Conservation (phyloP, 2,113 vertebrate species). For the Dendrocopos noguchii region DNA sequence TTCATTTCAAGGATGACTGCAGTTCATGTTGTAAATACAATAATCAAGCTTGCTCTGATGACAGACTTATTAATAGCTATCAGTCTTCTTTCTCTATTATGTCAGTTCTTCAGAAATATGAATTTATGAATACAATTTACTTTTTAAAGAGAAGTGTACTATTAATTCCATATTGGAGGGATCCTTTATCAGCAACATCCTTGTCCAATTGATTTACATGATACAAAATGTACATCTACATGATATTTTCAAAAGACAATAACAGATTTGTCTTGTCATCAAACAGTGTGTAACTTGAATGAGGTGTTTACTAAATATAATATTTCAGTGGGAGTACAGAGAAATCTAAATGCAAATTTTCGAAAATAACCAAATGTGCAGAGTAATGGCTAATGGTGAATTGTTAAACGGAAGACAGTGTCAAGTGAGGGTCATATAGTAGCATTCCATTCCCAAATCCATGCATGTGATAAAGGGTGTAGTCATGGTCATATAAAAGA, state of each 20-base stretch:
- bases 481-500: neutral
- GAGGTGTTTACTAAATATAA: neutral
- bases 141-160: neutral
- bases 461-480: fast-evolving
- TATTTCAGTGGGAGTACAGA: neutral
- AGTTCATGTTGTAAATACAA: neutral
- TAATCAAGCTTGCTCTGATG: neutral
- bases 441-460: neutral
- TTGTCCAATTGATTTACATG: neutral
- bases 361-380: neutral
- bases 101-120: neutral
- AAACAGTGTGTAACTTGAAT: neutral
- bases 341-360: neutral
- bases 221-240: neutral
- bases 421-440: neutral
- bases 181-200: neutral
- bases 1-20: neutral
- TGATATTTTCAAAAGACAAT: neutral
- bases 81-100: neutral
- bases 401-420: neutral
- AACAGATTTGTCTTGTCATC: neutral
- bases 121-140: neutral
- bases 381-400: neutral
- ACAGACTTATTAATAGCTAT: neutral
- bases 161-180: neutral